Conservation (phyloP, 2,888 invertebrate genomes). For the Drosophila macrospina region DNA sequence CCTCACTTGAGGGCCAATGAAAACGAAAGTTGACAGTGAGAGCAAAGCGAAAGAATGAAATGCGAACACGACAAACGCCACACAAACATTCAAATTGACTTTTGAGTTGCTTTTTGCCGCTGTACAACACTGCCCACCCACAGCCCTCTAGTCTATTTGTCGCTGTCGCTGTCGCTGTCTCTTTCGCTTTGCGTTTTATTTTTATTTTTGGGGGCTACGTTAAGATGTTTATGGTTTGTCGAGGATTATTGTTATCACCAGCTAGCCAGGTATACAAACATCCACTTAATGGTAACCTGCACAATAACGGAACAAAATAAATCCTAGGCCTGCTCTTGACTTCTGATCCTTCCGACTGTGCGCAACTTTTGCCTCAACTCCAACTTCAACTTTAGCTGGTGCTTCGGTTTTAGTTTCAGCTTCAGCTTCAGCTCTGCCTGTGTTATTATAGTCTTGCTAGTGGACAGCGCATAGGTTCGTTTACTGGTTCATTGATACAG, state of each 20-base stretch:
- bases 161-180: conserved; percentile 49
- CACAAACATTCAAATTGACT: conserved; percentile 77
- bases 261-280: conserved; percentile 81
- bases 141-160: conserved; percentile 66
- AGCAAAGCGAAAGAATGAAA: conserved; percentile 21
- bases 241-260: conserved; percentile 80
- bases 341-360: neutral
- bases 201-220: conserved; percentile 36
- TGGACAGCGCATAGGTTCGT: neutral
- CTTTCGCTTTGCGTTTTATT: neutral
- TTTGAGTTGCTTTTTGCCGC: conserved; percentile 43
- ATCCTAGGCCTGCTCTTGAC: neutral
- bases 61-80: conserved; percentile 43
- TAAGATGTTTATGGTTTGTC: conserved; percentile 82
- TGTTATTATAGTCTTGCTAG: neutral
- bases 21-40: conserved; percentile 43
- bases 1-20: conserved; percentile 41
- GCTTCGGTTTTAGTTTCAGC: conserved; percentile 12
- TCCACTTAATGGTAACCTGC: conserved; percentile 1
- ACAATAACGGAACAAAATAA: neutral
- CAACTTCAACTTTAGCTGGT: conserved; percentile 4
- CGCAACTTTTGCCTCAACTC: conserved; percentile 10
- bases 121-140: neutral
- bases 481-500: neutral
- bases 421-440: conserved; percentile 6